Evolutionary conservation across 92 coral and sea anemone genomes (phyloP).

Genomic region (Zoanthus sansibaricus): DNA sequence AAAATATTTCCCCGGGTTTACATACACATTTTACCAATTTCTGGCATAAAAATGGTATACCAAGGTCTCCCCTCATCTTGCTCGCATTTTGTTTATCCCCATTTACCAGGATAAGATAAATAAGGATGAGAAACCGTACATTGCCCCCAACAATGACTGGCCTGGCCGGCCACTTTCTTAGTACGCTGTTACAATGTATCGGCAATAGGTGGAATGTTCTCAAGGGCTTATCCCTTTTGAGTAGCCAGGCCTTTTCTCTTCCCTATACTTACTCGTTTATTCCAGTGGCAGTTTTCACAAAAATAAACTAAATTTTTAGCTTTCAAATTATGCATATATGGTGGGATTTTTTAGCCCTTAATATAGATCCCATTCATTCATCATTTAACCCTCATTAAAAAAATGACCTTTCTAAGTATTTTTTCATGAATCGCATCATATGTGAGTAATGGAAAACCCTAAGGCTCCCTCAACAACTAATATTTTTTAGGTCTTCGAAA

Average conservation of each 20-base stretch:
- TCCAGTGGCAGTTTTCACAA: too few relatives aligned
- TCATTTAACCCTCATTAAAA: neutral
- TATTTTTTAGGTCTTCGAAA: neutral
- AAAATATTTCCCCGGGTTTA: conserved; percentile 16
- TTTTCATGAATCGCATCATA: neutral
- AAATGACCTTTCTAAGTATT: neutral
- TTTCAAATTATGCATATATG: neutral
- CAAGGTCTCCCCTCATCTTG: conserved; percentile 36
- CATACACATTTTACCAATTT: conserved; percentile 59
- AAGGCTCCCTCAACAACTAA: neutral
- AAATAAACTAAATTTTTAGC: neutral
- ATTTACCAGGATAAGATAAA: conserved; percentile 48
- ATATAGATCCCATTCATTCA: neutral
- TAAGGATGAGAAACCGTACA: conserved; percentile 32
- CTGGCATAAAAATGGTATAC: conserved; percentile 58
- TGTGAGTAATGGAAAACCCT: neutral
- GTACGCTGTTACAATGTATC: conserved; percentile 62
- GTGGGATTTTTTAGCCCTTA: neutral
- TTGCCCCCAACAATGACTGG: conserved; percentile 58
- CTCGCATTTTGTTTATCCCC: conserved; percentile 38
- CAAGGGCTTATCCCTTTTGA: conserved; percentile 55
- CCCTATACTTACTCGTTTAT: too few relatives aligned
- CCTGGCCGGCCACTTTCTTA: conserved; percentile 52
- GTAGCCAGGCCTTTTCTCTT: neutral
- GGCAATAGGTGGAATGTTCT: conserved; percentile 55